Evolutionary conservation across 2,888 invertebrate species (phyloP), one percentile per base, ranked within the genome.

Genomic region (Baronia brevicornis): DNA sequence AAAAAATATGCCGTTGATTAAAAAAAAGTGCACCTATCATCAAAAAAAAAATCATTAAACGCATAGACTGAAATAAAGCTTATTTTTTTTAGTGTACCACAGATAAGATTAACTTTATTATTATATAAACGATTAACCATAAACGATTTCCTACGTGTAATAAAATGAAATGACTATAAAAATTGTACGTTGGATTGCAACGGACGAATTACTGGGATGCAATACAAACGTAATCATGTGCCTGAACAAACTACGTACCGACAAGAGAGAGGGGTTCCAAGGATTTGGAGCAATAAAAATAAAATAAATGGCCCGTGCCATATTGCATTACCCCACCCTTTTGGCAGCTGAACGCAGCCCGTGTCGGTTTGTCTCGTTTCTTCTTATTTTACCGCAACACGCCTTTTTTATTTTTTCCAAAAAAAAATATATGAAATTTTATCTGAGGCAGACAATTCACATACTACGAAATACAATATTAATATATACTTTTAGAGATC

Each of bases 291-390:
- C 43, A 40, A 44, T 47, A 47, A 50, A 46, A 50, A 47, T 49
- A 47, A 47, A 44, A 44, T 39, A 50, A 50, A 50, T 40, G 44
- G 27, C 32, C 43, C 43, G 43, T 40, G 34, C 39, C 45, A 44
- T 46, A 50, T 48, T 50, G 46, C 41, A 38, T 46, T 44, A 46
- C 47, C 31, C n/a, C 45, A 41, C 28, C 39, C 43, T 46, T 43
- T 44, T 38, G 39, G 47, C 40, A 42, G 47, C 32, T 38, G 36
- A 37, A 38, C 44, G 29, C 38, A n/a, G n/a, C n/a, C n/a, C n/a
- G n/a, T 42, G 36, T 36, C 37, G 34, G 43, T 36, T 36, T 36
- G 29, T 36, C 22, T 36, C 27, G 22, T 27, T 31, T 17, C 13
- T 18, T 22, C 22, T 25, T 26, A 20, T 17, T 23, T 18, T 10